Evolutionary conservation across 2,888 invertebrate genomes (phyloP).

Genomic region (Rhagium mordax): DNA sequence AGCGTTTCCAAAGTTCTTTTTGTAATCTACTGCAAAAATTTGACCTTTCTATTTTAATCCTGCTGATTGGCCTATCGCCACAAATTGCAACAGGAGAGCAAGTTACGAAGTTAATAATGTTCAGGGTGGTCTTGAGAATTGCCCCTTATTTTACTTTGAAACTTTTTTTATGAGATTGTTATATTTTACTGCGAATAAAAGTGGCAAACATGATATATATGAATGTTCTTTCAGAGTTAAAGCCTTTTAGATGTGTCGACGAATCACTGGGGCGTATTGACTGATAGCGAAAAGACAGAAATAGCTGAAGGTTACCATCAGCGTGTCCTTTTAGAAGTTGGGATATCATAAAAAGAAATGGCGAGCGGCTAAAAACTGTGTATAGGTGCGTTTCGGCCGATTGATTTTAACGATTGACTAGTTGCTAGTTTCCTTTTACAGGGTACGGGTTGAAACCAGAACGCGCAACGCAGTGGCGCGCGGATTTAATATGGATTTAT

Average conservation of each 20-base stretch:
- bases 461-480: neutral
- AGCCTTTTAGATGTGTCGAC: neutral
- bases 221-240: neutral
- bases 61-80: neutral
- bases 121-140: neutral
- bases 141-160: neutral
- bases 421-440: slow-evolving; percentile 13
- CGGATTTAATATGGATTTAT: neutral
- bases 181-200: neutral
- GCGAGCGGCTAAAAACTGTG: slow-evolving; percentile 2
- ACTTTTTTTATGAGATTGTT: neutral
- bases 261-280: slow-evolving; percentile 21
- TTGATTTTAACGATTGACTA: slow-evolving; percentile 24
- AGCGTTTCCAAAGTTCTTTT: too few relatives aligned
- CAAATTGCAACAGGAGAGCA: neutral
- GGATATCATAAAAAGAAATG: slow-evolving; percentile 20
- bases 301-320: slow-evolving; percentile 3
- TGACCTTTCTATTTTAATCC: neutral
- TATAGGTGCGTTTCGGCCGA: slow-evolving; percentile 17
- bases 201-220: neutral
- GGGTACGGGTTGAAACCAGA: neutral
- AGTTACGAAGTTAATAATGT: neutral
- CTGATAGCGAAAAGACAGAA: slow-evolving; percentile 20
- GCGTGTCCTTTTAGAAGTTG: neutral
- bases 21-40: too few relatives aligned